These are phyloP conservation scores for Plusia festucae DNA, from an alignment of 2,888 invertebrate species.

Conservation along the genomic window DNA sequence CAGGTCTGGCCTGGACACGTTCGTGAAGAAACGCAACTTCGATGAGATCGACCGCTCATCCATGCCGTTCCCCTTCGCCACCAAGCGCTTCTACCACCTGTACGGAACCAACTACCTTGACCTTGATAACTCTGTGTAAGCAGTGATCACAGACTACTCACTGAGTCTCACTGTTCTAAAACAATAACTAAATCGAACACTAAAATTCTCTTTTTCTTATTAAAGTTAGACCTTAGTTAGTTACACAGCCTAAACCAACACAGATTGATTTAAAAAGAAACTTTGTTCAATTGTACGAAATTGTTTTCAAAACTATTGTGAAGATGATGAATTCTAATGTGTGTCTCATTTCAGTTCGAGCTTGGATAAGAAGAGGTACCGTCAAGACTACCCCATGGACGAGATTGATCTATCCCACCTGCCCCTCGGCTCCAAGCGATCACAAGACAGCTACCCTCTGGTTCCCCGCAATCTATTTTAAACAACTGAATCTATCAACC, in stretches of 20 bases:
- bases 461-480: conserved; percentile 51
- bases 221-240: background rate
- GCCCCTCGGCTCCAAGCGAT: conserved; percentile 83
- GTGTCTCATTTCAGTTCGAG: conserved; percentile 61
- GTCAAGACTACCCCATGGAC: conserved; percentile 84
- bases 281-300: background rate
- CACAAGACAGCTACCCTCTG: conserved; percentile 60
- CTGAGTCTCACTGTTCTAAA: conserved; percentile 17
- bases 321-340: conserved; percentile 14
- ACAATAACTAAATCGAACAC: conserved; percentile 13
- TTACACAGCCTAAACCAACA: background rate
- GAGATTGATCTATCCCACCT: conserved; percentile 85
- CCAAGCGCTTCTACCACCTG: conserved; percentile 89
- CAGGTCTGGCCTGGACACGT: conserved; percentile 88
- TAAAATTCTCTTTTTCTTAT: conserved; percentile 3
- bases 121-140: conserved; percentile 75
- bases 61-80: conserved; percentile 82
- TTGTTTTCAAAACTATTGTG: background rate
- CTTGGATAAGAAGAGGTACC: conserved; percentile 78
- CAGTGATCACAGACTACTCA: conserved; percentile 42
- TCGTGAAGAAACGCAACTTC: conserved; percentile 89
- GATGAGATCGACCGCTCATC: conserved; percentile 91
- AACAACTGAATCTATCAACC: conserved; percentile 39
- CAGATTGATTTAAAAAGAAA: background rate
- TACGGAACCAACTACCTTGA: conserved; percentile 85